These are phyloP conservation scores for Lasioglossum leucozonium DNA, from an alignment of 2,888 invertebrate species.

Conservation along the genomic window DNA sequence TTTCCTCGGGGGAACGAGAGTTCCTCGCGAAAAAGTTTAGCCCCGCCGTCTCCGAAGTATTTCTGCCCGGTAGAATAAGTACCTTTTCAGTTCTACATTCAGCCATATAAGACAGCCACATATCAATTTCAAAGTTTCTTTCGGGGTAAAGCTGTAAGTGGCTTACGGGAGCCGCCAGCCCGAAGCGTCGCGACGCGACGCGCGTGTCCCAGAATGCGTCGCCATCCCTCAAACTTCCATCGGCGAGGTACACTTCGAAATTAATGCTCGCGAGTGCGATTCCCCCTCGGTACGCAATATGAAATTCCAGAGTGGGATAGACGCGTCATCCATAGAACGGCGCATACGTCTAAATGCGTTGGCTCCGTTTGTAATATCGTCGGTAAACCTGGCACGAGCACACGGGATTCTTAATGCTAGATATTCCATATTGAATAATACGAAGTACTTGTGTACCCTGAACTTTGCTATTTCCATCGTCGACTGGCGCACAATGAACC, in stretches of 20 bases:
- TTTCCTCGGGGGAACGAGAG: not conserved
- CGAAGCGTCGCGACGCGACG: not conserved
- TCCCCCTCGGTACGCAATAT: conserved; percentile 59
- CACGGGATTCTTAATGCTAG: conserved; percentile 5
- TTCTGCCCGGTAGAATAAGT: not conserved
- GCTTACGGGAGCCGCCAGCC: conserved; percentile 10
- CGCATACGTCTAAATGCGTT: conserved; percentile 1
- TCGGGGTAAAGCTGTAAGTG: conserved; percentile 1
- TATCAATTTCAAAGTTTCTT: conserved; percentile 22
- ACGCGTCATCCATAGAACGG: conserved; percentile 66
- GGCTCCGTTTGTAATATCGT: conserved; percentile 15
- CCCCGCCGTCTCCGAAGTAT: not conserved
- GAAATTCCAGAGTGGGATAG: conserved; percentile 77
- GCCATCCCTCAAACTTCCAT: conserved; percentile 50
- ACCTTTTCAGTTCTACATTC: not conserved
- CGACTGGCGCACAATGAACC: not conserved
- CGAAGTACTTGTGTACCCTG: conserved; percentile 7
- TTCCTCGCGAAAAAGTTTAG: conserved; percentile 2
- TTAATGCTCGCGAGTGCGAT: conserved; percentile 52
- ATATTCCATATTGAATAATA: conserved; percentile 16
- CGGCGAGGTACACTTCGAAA: conserved; percentile 43
- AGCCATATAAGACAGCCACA: conserved; percentile 7
- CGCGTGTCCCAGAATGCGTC: conserved; percentile 29
- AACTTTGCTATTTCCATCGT: not conserved
- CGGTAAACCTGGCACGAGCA: conserved; percentile 12